Evolutionary conservation across 2,888 invertebrate species (phyloP), one percentile per base, ranked within the genome.

Genomic region (Apomyelois bistriatella): DNA sequence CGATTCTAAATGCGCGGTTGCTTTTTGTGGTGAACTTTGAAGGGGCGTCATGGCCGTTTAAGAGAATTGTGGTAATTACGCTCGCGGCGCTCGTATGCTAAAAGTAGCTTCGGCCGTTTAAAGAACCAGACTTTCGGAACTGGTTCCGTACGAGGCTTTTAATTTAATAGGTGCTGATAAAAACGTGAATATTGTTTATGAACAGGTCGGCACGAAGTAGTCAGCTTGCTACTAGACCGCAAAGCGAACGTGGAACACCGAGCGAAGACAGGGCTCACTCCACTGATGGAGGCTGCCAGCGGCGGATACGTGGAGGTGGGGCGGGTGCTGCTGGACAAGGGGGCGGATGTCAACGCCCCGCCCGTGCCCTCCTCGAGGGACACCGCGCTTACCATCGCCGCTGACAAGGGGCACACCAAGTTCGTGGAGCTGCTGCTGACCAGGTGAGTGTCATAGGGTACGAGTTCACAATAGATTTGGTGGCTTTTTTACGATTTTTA

Each of bases 251-350:
- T 99, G 43, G 99, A 99, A 85, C 99, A 99, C 90, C 93, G 99
- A 65, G 99, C 99, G 4, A 99, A 99, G 94, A 99, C 99, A 53
- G 99, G 99, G 0, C 91, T 99, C 54, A 99, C 99, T 12, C 99
- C 99, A 0, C 91, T 99, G 17, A 99, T 99, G 99, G 99, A 99
- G 89, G 99, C 99, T 47, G 99, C 99, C 0, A 98, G 98, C 72
- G 99, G 99, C 53, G 99, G 99, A 53, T 99, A 99, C 87, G 98
- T 99, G 52, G 99, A 99, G 75, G 99, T 99, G 38, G 99, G 99
- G 4, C 92, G 97, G 53, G 98, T 99, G 51, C 91, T 99, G 55
- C 91, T 99, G 40, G 98, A 98, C 76, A 98, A 98, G 87, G 97
- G 97, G 1, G 99, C 99, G 2, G 99, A 99, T 87, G 99, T 99